phyloP scores from a whole-genome alignment of 1,140 invertebrate species.

The Mizuhopecten yessoensis region DNA sequence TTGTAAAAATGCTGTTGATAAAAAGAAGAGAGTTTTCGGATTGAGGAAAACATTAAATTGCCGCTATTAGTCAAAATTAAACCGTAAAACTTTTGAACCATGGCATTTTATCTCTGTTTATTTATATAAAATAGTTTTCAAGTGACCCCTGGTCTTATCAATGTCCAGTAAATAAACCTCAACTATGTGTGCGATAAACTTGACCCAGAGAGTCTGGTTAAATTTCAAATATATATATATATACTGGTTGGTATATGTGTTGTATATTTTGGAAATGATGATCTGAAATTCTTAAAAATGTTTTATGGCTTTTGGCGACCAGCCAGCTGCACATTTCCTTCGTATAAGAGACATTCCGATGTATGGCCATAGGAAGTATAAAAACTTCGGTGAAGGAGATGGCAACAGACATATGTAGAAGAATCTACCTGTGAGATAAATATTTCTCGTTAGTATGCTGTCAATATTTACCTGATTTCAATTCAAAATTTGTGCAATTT shows the following conservation, averaged over 20 bases:
- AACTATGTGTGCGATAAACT: background rate
- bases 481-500: background rate
- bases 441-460: background rate
- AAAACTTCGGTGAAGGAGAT: background rate
- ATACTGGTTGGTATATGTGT: background rate
- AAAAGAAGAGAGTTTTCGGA: background rate
- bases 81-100: background rate
- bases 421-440: background rate
- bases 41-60: background rate
- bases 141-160: background rate
- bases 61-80: background rate
- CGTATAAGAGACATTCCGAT: background rate
- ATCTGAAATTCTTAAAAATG: background rate
- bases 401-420: background rate
- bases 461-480: background rate
- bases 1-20: background rate
- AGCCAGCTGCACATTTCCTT: background rate
- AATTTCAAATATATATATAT: background rate
- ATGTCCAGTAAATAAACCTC: background rate
- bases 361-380: background rate
- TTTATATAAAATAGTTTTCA: background rate
- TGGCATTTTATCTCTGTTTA: background rate
- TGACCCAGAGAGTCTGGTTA: background rate
- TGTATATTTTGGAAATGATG: background rate
- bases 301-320: background rate